Evolutionary conservation across 2,113 vertebrate species (phyloP).

Genomic region (Choloepus hoffmanni): DNA sequence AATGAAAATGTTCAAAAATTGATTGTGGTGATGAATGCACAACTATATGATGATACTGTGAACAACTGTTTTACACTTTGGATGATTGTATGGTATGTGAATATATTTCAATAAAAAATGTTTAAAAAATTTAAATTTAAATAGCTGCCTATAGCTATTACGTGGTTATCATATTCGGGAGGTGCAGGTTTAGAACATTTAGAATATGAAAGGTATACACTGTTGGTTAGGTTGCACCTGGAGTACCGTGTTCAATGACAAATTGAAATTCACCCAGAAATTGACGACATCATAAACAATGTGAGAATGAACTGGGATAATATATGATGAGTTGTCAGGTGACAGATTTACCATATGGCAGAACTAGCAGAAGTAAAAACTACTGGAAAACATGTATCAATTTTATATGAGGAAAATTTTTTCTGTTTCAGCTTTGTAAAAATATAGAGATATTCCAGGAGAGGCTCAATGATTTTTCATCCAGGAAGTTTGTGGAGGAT

Average conservation of each 20-base stretch:
- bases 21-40: no score
- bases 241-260: neutral
- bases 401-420: neutral
- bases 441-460: neutral
- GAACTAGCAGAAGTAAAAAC: neutral
- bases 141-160: neutral
- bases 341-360: neutral
- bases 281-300: neutral
- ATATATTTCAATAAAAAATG: no score
- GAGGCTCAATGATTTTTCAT: neutral
- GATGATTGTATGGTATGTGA: no score
- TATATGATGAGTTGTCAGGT: neutral
- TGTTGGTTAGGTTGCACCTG: neutral
- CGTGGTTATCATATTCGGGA: neutral
- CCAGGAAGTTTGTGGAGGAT: neutral
- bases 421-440: neutral
- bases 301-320: neutral
- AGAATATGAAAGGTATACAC: neutral
- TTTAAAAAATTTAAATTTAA: neutral
- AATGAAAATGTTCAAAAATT: no score
- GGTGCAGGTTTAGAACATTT: neutral
- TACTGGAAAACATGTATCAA: conserved; percentile 23
- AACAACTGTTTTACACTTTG: no score
- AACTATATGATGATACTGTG: no score
- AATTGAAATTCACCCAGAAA: neutral